phyloP scores from a whole-genome alignment of 2,113 vertebrate species.

The Pseudopodoces humilis region DNA sequence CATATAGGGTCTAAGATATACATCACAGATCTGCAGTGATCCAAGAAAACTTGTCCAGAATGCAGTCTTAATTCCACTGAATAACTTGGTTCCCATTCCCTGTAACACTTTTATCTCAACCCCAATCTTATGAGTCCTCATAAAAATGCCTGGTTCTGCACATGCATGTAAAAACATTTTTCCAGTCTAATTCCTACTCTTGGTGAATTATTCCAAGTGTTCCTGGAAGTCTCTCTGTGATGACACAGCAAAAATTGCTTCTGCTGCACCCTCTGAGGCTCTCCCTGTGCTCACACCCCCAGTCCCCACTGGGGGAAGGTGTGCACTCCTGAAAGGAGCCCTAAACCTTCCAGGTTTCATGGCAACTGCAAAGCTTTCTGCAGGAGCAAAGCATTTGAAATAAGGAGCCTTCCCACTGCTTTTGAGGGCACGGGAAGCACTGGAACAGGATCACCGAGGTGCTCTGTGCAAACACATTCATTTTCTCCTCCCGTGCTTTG shows the following conservation, averaged over 20 bases:
- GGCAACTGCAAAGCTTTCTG: background rate
- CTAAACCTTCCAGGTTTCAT: background rate
- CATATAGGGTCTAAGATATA: background rate
- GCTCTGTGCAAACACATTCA: background rate
- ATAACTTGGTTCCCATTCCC: background rate
- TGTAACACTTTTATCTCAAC: background rate
- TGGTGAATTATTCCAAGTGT: background rate
- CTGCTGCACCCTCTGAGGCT: background rate
- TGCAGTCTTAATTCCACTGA: background rate
- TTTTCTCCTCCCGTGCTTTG: background rate
- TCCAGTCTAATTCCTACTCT: background rate
- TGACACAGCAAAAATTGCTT: background rate
- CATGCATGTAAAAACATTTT: background rate
- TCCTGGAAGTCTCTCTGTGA: background rate
- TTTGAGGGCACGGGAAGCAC: background rate
- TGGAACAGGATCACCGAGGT: background rate
- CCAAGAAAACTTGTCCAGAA: background rate
- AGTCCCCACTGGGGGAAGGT: background rate
- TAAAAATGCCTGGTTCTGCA: background rate
- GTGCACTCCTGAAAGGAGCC: background rate
- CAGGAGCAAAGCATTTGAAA: background rate
- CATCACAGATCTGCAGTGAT: background rate
- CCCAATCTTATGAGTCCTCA: background rate
- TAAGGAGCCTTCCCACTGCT: background rate
- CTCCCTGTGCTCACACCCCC: rapidly evolving